Percentiles rank a stretch among this genome's conserved stretches.
These are phyloP conservation scores for Drosophila grimshawi DNA, from an alignment of 1,140 invertebrate genomes.

Conservation along the genomic window DNA sequence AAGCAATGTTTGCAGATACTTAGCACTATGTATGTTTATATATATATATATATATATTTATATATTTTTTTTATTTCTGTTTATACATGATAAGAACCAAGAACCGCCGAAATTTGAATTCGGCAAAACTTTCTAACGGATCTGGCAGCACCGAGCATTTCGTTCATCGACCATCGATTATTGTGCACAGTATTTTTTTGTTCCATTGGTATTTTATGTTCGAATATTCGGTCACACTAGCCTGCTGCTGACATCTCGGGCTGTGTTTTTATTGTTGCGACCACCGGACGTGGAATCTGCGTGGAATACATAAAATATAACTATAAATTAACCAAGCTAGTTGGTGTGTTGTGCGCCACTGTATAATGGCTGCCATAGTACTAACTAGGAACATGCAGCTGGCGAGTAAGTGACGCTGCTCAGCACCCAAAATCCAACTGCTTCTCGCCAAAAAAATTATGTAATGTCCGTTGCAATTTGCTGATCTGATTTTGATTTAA, in stretches of 20 bases:
- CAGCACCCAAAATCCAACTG: not conserved
- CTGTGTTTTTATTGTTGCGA: constrained; percentile 49
- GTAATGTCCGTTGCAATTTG: constrained; percentile 53
- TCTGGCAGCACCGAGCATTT: not conserved
- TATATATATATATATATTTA: not conserved
- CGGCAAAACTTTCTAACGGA: not conserved
- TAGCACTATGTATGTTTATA: not conserved
- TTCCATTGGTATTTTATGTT: constrained; percentile 1
- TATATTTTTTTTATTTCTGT: too few relatives aligned
- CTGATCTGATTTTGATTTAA: constrained; percentile 22
- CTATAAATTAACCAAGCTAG: constrained; percentile 18
- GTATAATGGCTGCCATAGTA: constrained; percentile 76
- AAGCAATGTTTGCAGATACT: not conserved
- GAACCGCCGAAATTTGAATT: constrained; percentile 8
- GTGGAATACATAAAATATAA: constrained; percentile 28
- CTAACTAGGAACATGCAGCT: constrained; percentile 76
- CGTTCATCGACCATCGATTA: constrained; percentile 1
- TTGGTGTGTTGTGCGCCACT: constrained; percentile 39
- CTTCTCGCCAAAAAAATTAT: constrained; percentile 58
- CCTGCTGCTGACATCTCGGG: constrained; percentile 19
- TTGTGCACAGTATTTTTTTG: not conserved
- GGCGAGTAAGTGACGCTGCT: constrained; percentile 71
- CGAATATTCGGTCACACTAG: constrained; percentile 4
- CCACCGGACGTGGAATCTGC: constrained; percentile 38
- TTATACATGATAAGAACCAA: too few relatives aligned